Conservation (phyloP, 2,797 vertebrate species). For the Falco naumanni region DNA sequence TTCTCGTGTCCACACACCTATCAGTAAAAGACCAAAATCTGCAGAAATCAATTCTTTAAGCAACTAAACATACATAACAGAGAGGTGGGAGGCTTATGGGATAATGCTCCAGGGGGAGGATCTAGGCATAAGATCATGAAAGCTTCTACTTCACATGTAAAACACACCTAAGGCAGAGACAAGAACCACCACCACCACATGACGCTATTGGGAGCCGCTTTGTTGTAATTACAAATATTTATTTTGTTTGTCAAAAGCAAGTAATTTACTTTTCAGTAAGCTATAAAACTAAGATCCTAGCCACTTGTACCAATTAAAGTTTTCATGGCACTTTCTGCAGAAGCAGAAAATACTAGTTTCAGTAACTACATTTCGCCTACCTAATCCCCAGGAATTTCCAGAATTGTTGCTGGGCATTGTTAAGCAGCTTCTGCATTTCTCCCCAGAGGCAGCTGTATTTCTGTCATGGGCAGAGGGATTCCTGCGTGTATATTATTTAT, state of each 20-base stretch:
- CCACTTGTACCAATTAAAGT: constrained; percentile 41
- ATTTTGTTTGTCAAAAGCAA: constrained; percentile 48
- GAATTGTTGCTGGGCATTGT: constrained; percentile 69
- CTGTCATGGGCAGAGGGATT: constrained; percentile 72
- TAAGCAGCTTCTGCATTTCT: constrained; percentile 74
- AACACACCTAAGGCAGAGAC: constrained; percentile 54
- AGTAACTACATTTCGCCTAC: constrained; percentile 69
- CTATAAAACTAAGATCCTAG: constrained; percentile 55
- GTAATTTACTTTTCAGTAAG: constrained; percentile 45
- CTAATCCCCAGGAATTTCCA: constrained; percentile 73
- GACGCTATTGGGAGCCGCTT: constrained; percentile 41
- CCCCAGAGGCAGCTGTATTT: constrained; percentile 71
- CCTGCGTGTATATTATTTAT: constrained; percentile 65
- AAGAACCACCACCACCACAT: constrained; percentile 60
- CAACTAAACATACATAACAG: background rate
- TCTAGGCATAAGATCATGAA: constrained; percentile 53
- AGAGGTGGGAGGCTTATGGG: background rate
- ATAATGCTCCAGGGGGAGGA: background rate
- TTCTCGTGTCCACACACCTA: constrained; percentile 93
- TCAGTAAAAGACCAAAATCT: constrained; percentile 18
- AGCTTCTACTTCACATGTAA: constrained; percentile 29
- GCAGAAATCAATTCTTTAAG: constrained; percentile 44
- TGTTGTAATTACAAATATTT: constrained; percentile 1
- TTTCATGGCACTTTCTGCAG: constrained; percentile 59
- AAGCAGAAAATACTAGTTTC: constrained; percentile 68